These are phyloP conservation scores for Caenorhabditis angaria DNA, from an alignment of 2,888 invertebrate species.

Conservation along the genomic window DNA sequence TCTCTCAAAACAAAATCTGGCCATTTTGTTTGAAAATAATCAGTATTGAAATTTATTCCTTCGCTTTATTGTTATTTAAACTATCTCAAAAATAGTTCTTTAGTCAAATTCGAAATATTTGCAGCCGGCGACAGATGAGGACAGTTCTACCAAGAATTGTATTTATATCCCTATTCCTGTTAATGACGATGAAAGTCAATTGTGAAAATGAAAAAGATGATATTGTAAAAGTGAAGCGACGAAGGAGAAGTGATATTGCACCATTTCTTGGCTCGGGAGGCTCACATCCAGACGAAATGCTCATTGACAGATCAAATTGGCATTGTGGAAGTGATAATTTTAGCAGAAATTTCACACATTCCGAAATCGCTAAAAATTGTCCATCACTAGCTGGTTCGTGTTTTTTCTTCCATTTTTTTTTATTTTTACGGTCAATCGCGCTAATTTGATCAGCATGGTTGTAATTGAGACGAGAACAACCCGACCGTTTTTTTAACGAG, in stretches of 20 bases:
- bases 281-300: constrained; percentile 19
- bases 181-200: not conserved
- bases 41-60: not conserved
- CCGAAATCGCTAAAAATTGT: constrained; percentile 18
- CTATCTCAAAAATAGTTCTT: not conserved
- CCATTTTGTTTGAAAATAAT: no score
- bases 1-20: no score
- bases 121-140: not conserved
- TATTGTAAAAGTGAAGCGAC: not conserved
- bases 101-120: not conserved
- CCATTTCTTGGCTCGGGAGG: constrained; percentile 24
- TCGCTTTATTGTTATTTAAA: not conserved
- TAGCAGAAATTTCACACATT: constrained; percentile 23
- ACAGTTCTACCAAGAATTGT: no score
- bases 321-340: constrained; percentile 46
- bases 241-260: not conserved
- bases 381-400: constrained; percentile 36
- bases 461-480: not conserved
- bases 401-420: not conserved
- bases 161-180: not conserved
- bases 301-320: constrained; percentile 27
- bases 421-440: not conserved
- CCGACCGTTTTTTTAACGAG: not conserved
- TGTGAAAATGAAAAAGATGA: no score
- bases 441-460: constrained; percentile 11